Conservation (phyloP, 2,888 invertebrate genomes). For the Margaritifera margaritifera region DNA sequence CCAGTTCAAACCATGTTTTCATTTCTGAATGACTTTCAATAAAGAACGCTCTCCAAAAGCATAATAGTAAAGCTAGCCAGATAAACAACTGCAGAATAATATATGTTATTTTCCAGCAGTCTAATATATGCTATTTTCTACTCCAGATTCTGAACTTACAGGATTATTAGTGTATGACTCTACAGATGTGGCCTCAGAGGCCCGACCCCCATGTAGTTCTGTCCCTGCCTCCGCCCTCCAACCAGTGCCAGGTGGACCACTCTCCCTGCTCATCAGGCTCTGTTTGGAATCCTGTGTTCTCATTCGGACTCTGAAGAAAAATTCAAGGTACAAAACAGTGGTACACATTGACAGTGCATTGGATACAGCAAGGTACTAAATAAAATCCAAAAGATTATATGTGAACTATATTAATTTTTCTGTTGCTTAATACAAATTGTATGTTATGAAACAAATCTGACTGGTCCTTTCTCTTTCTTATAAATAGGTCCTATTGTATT, state of each 20-base stretch:
- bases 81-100: no score
- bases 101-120: background rate
- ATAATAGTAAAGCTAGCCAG: no score
- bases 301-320: conserved; percentile 11
- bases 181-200: conserved; percentile 63
- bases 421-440: no score
- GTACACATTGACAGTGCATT: conserved; percentile 9
- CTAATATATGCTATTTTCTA: background rate
- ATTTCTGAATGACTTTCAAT: no score
- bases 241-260: conserved; percentile 52
- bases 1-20: no score
- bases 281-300: conserved; percentile 47
- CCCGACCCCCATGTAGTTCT: conserved; percentile 53
- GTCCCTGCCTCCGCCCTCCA: conserved; percentile 58
- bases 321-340: conserved; percentile 9
- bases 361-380: no score
- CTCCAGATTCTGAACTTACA: conserved; percentile 41
- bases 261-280: conserved; percentile 33
- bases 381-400: no score
- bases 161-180: conserved; percentile 63
- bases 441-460: no score
- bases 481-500: no score
- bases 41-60: no score
- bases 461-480: no score
- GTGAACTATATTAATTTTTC: no score